Base-by-base conservation (phyloP, 2,888 invertebrate species). In the Cenopis cana region DNA sequence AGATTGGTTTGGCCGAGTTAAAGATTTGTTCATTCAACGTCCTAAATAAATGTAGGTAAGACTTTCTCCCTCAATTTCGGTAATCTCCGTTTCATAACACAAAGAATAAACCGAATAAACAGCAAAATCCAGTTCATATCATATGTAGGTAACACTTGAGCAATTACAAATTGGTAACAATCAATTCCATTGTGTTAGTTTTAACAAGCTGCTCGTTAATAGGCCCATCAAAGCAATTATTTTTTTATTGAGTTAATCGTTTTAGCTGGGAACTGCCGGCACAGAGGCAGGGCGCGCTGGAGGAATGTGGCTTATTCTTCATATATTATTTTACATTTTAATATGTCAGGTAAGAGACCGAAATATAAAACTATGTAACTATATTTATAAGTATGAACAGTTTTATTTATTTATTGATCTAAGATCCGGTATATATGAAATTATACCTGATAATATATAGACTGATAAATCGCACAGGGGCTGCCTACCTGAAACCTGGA, bases 121-220 rank as follows among this genome's bases (percentile, higher is more conserved):
- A 33, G 14, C 12, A n/a, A 54, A 24, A 54, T 24, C 24, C 14
- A 14, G 29, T 29, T 14, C 6, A 54, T 54, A 24, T 24, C 9
- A n/a, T 54, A 54, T 29, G n/a, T n/a, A 29, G 29, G 9, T 9
- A n/a, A 55, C 1, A 29, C 1, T 29, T 20, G 55, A 46, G n/a
- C 46, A 17, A 61, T 52, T 38, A 38, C 52, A 24, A 54, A 14
- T 67, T 49, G 11, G 20, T 52, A 52, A 59, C 68, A 60, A 60
- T 68, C 62, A 69, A 62, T 62, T 69, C 6, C 14, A 20, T 12
- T 20, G 52, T 17, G 62, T 46, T 56, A 50, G 62, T 38, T 49
- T 66, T 67, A 71, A 71, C 71, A 49, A 67, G 29, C 52, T 60
- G 59, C 49, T 61, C 49, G 71, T 61, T 71, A 65, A 17, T 33